These are phyloP conservation scores for Charadrius vociferus DNA, from an alignment of 2,113 vertebrate species.

Conservation along the genomic window DNA sequence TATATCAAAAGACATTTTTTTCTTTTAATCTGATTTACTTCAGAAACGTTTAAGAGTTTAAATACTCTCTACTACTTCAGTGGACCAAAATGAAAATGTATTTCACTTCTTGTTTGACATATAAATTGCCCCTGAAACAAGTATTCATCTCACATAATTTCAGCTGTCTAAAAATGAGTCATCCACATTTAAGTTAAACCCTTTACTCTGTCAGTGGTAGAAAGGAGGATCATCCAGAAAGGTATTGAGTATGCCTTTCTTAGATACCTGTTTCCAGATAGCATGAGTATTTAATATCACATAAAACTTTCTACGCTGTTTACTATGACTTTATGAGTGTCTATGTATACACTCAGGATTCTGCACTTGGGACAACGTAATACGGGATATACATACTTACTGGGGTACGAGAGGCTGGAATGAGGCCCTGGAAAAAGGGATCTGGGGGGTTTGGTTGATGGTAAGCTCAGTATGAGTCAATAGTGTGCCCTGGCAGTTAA, in stretches of 20 bases:
- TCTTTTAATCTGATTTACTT: neutral
- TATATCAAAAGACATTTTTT: neutral
- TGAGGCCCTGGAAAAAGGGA: neutral
- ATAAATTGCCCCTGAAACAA: neutral
- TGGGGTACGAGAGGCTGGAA: neutral
- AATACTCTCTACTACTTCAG: neutral
- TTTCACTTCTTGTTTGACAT: neutral
- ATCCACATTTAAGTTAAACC: neutral
- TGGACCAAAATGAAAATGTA: neutral
- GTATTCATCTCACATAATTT: neutral
- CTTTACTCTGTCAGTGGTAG: neutral
- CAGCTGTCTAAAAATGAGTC: neutral
- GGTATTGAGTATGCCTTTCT: neutral
- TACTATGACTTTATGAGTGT: neutral
- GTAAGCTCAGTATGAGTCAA: neutral
- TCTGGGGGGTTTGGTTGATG: neutral
- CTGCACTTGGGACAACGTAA: neutral
- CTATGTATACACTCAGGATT: neutral
- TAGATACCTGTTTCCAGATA: neutral
- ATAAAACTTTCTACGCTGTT: neutral
- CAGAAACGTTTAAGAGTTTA: neutral
- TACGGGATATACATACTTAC: neutral
- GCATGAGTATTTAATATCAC: neutral
- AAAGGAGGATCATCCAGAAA: neutral
- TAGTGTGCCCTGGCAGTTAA: neutral